phyloP scores from a whole-genome alignment of 2,113 vertebrate genomes.

The Lota lota region DNA sequence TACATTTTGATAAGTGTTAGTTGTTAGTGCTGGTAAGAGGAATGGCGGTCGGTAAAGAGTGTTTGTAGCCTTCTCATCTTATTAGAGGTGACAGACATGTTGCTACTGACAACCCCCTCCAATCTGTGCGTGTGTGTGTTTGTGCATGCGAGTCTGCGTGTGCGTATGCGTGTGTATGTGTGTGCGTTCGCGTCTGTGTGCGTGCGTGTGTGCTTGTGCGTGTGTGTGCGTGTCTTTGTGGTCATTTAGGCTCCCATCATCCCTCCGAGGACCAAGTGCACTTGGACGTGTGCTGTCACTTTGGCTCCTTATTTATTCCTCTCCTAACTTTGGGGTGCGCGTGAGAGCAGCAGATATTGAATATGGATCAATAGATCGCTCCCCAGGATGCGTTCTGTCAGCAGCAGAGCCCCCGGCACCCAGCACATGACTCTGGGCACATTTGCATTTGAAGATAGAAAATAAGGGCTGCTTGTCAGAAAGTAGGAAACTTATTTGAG shows the following conservation, averaged over 20 bases:
- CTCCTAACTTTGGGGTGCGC: conserved; percentile 63
- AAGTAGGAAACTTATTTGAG: conserved; percentile 32
- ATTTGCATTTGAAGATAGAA: conserved; percentile 71
- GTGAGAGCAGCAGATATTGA: conserved; percentile 70
- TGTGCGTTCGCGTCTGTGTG: not conserved
- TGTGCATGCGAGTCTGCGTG: not conserved
- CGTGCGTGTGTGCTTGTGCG: conserved; percentile 12
- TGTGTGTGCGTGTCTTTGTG: conserved; percentile 26
- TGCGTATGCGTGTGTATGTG: not conserved
- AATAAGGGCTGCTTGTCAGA: conserved; percentile 59
- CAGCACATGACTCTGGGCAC: conserved; percentile 61
- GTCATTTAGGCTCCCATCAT: conserved; percentile 53
- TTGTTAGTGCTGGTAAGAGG: conserved; percentile 15
- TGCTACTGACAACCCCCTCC: conserved; percentile 58
- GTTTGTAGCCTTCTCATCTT: conserved; percentile 74
- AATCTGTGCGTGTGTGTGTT: conserved; percentile 15
- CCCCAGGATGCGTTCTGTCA: conserved; percentile 73
- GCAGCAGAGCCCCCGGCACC: conserved; percentile 60
- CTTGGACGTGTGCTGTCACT: conserved; percentile 58
- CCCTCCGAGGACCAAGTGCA: conserved; percentile 37
- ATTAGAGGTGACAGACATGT: conserved; percentile 74
- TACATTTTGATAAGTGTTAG: too few relatives aligned
- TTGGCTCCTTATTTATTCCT: conserved; percentile 66
- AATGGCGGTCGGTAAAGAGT: conserved; percentile 47
- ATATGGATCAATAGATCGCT: conserved; percentile 76